Evolutionary conservation across 1,140 invertebrate species (phyloP).

Genomic region (Conus betulinus): DNA sequence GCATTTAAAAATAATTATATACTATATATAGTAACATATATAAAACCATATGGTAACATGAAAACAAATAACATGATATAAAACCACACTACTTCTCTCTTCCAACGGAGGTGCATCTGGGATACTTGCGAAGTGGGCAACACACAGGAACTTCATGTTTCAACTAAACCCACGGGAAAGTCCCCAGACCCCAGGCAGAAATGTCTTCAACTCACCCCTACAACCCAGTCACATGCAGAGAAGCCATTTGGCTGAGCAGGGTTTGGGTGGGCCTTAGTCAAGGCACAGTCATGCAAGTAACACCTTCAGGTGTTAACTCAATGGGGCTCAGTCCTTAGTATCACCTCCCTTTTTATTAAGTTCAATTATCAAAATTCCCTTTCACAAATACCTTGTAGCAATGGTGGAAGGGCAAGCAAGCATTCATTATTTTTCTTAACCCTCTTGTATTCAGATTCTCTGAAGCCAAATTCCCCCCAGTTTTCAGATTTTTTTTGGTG

Average conservation of each 20-base stretch:
- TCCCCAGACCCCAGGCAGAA: slow-evolving; percentile 61
- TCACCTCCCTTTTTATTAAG: neutral
- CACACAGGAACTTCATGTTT: slow-evolving; percentile 49
- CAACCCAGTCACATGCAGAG: slow-evolving; percentile 38
- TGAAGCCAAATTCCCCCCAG: too few relatives aligned
- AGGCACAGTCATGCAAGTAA: slow-evolving; percentile 63
- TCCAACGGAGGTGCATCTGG: slow-evolving; percentile 25
- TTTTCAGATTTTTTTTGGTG: too few relatives aligned
- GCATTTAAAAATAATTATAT: neutral
- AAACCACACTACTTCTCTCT: neutral
- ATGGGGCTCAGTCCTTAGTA: slow-evolving; percentile 59
- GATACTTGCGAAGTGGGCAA: slow-evolving; percentile 52
- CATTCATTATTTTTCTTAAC: too few relatives aligned
- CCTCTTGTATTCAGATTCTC: too few relatives aligned
- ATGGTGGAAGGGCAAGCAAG: too few relatives aligned
- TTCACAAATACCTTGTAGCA: too few relatives aligned
- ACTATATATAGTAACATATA: neutral
- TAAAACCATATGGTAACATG: neutral
- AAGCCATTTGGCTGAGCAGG: slow-evolving; percentile 51
- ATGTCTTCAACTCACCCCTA: slow-evolving; percentile 43
- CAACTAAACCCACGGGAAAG: slow-evolving; percentile 56
- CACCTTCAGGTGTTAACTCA: slow-evolving; percentile 48
- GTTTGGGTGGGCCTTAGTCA: slow-evolving; percentile 54
- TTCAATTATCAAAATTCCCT: too few relatives aligned
- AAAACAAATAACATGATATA: neutral